Evolutionary conservation across 1,140 invertebrate species (phyloP).

Genomic region (Danaus melanippus): DNA sequence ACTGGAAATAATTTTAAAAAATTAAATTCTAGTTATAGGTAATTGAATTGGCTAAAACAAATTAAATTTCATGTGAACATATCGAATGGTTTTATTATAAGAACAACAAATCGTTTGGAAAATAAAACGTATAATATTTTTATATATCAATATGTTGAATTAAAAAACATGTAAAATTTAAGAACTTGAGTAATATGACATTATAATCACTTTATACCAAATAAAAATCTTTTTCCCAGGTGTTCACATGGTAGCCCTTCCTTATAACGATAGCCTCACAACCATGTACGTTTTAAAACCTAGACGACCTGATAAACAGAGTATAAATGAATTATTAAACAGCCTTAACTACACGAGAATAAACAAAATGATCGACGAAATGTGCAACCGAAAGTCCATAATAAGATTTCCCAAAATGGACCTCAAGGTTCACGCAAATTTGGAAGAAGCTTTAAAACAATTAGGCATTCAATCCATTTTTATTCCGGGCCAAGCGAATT

Average conservation of each 20-base stretch:
- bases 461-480: constrained; percentile 79
- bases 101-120: too few relatives aligned
- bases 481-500: constrained; percentile 73
- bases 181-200: too few relatives aligned
- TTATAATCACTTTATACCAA: neutral
- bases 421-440: constrained; percentile 72
- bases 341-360: constrained; percentile 71
- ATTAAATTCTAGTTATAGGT: too few relatives aligned
- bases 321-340: constrained; percentile 70
- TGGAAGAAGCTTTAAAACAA: constrained; percentile 71
- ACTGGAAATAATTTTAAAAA: too few relatives aligned
- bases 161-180: too few relatives aligned
- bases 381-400: constrained; percentile 66
- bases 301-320: constrained; percentile 55
- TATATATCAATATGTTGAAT: too few relatives aligned
- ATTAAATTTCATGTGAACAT: too few relatives aligned
- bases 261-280: constrained; percentile 79
- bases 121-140: too few relatives aligned
- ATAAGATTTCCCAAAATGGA: constrained; percentile 80
- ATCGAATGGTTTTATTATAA: too few relatives aligned
- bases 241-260: constrained; percentile 79
- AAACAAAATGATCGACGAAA: constrained; percentile 68
- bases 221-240: constrained; percentile 41
- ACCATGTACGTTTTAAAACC: constrained; percentile 83
- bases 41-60: too few relatives aligned